A percentile compares a stretch with the other conserved stretches of the same genome.
Conservation (phyloP, 2,797 vertebrate genomes). For the Rhinoraja longicauda region DNA sequence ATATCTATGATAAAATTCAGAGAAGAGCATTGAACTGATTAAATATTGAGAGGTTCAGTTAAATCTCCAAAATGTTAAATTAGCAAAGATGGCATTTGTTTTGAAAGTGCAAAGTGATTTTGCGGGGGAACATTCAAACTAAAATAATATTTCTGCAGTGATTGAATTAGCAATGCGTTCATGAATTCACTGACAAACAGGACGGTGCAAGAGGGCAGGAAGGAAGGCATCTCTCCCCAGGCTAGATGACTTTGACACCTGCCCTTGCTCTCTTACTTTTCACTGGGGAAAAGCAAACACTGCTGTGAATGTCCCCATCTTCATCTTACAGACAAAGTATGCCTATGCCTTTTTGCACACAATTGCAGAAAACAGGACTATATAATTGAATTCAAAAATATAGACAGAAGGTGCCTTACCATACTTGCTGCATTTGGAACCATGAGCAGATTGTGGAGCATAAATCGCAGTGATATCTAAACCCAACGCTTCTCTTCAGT, state of each 20-base stretch:
- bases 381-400: background rate
- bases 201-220: background rate
- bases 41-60: background rate
- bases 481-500: background rate
- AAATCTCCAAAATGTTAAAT: conserved; percentile 2
- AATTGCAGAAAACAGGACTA: background rate
- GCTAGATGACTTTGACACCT: background rate
- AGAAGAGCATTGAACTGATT: background rate
- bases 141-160: background rate
- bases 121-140: background rate
- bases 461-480: background rate
- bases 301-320: background rate
- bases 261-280: background rate
- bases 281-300: background rate
- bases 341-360: background rate
- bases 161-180: background rate
- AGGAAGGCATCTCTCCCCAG: conserved; percentile 18
- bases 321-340: background rate
- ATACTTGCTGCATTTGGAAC: background rate
- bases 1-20: background rate
- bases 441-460: background rate
- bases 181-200: no score
- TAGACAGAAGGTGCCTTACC: background rate
- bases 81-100: background rate
- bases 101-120: background rate